phyloP scores from a whole-genome alignment of 64 coral and sea anemone genomes.

The Montipora foliosa region DNA sequence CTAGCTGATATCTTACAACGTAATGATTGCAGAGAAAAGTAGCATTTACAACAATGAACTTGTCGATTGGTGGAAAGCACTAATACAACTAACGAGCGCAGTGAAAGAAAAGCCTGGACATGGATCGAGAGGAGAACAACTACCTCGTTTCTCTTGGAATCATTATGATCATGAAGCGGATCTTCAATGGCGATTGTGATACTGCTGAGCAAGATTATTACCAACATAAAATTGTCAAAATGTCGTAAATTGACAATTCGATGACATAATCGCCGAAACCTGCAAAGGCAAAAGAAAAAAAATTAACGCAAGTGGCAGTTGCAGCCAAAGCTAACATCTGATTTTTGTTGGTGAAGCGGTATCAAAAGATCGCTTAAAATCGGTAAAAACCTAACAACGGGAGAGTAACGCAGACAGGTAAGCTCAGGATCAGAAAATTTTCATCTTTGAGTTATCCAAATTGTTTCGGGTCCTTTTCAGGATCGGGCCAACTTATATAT shows the following conservation, averaged over 20 bases:
- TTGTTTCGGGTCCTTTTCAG: too few species aligned
- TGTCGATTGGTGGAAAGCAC: not conserved
- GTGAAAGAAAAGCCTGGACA: not conserved
- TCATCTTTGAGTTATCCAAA: too few species aligned
- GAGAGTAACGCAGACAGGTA: too few species aligned
- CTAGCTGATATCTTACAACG: too few species aligned
- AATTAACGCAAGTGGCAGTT: not conserved
- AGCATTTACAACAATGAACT: too few species aligned
- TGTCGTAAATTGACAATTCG: constrained; percentile 86
- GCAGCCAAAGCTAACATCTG: too few species aligned
- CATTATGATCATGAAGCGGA: constrained; percentile 65
- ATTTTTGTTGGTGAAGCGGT: too few species aligned
- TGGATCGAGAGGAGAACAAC: not conserved
- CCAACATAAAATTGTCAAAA: constrained; percentile 86
- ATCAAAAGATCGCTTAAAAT: too few species aligned
- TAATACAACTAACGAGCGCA: not conserved
- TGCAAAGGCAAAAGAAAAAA: constrained; percentile 6
- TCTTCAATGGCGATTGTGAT: constrained; percentile 83
- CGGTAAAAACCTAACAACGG: too few species aligned
- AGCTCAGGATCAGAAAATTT: too few species aligned
- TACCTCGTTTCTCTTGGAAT: constrained; percentile 74
- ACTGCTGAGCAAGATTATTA: constrained; percentile 82
- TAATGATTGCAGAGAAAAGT: too few species aligned
- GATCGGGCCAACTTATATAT: too few species aligned
- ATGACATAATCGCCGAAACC: constrained; percentile 82